Evolutionary conservation across 2,888 invertebrate species (phyloP), one percentile per base, ranked within the genome.

Genomic region (Margaritifera margaritifera): DNA sequence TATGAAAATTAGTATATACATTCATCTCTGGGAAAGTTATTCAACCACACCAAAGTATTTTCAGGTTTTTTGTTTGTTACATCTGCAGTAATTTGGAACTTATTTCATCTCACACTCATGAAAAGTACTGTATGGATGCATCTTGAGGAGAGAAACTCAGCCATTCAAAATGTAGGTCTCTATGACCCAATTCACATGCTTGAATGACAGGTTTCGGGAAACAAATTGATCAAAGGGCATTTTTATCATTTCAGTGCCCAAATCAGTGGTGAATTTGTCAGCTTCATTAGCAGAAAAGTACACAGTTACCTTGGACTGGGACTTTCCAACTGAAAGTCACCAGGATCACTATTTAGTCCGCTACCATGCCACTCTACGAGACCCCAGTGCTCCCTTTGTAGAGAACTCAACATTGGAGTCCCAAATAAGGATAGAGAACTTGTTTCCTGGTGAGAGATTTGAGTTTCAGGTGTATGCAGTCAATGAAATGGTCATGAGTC

Each of bases 361-460:
- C 60, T 80, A 82, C 68, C 66, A 81, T 60, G 76, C 82, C 51
- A 74, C 74, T 61, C 74, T 85, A 52, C 71, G 73, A 20, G 62
- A 75, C 25, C 56, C 72, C 1, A 58, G 64, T 60, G 69, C 78
- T 55, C 61, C 56, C 6, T 82, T 79, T 79, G 68, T 77, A 59
- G 71, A 76, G 59, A 77, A 74, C 51, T 75, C 75, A 3, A 73
- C 77, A 15, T 68, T 60, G 19, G 62, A 68, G 22, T 58, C 73
- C 20, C 66, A 70, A 11, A 54, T 79, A n/a, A 65, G 67, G n/a
- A 53, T 80, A 51, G 67, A 70, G 4, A 74, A 74, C 22, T 66
- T 82, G 54, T 82, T 83, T 65, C 81, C 84, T 15, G 85, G 85
- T n/a, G 81, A 84, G 64, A 67, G 63, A 64, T 85, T 84, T 72